Conservation (phyloP, 1,140 invertebrate genomes). For the Drosophila gunungcola region DNA sequence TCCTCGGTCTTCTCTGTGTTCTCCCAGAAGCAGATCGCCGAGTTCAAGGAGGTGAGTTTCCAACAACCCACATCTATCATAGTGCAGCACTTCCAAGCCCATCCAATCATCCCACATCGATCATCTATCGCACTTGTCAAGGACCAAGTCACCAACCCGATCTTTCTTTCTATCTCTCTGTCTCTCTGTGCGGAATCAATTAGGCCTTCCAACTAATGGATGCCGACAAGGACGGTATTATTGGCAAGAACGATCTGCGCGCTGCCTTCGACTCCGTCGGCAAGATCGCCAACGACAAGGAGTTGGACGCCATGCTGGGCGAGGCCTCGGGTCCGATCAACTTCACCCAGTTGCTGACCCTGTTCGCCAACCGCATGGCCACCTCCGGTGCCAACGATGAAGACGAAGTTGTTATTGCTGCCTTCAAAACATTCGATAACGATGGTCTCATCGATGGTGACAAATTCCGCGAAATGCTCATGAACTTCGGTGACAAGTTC, state of each 20-base stretch:
- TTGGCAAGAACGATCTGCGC: constrained; percentile 97
- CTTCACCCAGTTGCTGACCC: constrained; percentile 96
- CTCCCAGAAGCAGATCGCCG: constrained; percentile 96
- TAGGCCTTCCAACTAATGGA: constrained; percentile 99
- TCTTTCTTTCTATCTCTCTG: constrained; percentile 70
- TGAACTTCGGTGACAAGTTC: constrained; percentile 99
- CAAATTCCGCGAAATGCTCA: constrained; percentile 96
- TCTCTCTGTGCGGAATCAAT: constrained; percentile 44
- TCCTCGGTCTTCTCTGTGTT: constrained; percentile 98
- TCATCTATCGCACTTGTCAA: constrained; percentile 52
- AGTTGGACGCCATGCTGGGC: constrained; percentile 95
- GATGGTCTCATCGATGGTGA: constrained; percentile 95
- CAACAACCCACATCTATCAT: constrained; percentile 1
- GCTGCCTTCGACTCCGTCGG: constrained; percentile 98
- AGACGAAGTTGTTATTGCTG: constrained; percentile 96
- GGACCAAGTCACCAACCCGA: constrained; percentile 73
- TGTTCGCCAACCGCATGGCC: constrained; percentile 95
- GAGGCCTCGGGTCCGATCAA: constrained; percentile 97
- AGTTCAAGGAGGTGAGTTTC: constrained; percentile 95
- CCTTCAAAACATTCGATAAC: constrained; percentile 98
- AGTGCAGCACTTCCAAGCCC: constrained; percentile 2
- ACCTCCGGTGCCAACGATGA: constrained; percentile 93
- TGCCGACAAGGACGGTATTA: constrained; percentile 98
- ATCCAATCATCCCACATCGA: constrained; percentile 18
- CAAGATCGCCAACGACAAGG: constrained; percentile 94